These are phyloP conservation scores for Noctuana brunneofusca DNA, from an alignment of 2,888 invertebrate species.

Conservation along the genomic window DNA sequence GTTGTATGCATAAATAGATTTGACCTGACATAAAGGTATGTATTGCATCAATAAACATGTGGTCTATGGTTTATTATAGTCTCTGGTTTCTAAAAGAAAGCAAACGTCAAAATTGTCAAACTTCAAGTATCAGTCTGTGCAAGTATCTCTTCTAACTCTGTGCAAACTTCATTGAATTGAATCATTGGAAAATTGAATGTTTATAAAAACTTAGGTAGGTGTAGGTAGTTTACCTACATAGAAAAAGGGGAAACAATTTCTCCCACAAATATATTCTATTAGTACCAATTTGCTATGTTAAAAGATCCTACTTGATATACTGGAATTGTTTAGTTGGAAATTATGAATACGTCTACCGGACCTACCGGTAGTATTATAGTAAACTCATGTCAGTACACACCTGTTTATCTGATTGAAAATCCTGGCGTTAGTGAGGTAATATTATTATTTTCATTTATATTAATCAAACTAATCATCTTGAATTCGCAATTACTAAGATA, in stretches of 20 bases:
- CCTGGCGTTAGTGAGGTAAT: constrained; percentile 72
- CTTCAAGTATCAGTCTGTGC: no score
- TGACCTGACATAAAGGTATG: no score
- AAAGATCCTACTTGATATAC: constrained; percentile 41
- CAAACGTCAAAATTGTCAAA: no score
- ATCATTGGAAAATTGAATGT: no score
- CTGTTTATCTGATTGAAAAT: constrained; percentile 73
- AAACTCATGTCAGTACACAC: constrained; percentile 74
- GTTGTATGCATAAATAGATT: no score
- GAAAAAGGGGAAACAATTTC: not conserved
- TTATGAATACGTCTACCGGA: constrained; percentile 66
- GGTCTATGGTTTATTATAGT: no score
- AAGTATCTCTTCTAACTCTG: no score
- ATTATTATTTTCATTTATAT: constrained; percentile 45
- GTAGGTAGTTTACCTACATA: not conserved
- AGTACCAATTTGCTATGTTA: constrained; percentile 31
- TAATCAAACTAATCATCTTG: constrained; percentile 26
- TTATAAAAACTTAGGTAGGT: no score
- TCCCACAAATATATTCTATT: constrained; percentile 7
- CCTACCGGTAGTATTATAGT: constrained; percentile 65
- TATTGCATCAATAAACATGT: no score
- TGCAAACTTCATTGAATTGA: not conserved
- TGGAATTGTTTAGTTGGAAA: constrained; percentile 46
- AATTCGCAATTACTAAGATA: constrained; percentile 8
- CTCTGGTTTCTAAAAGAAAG: no score